Evolutionary conservation across 2,797 vertebrate species (phyloP).

Genomic region (Hippocampus kuda): DNA sequence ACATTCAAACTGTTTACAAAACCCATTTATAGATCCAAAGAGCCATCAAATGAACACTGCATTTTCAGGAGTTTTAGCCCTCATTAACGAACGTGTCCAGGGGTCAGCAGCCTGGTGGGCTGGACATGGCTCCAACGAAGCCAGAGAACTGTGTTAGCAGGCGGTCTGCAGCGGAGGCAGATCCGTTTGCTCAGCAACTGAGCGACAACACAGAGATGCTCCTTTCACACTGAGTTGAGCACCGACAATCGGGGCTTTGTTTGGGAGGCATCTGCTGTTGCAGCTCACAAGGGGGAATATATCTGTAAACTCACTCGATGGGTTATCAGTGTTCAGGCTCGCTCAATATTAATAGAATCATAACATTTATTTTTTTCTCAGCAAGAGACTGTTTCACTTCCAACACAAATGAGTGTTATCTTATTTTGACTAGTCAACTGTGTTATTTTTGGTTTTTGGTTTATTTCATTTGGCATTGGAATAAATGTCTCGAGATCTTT

Average conservation of each 20-base stretch:
- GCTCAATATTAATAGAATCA: slow-evolving; percentile 14
- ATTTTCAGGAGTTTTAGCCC: background rate
- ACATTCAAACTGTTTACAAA: background rate
- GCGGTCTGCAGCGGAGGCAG: slow-evolving; percentile 25
- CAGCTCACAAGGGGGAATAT: slow-evolving; percentile 45
- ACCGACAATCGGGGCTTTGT: slow-evolving; percentile 57
- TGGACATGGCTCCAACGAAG: slow-evolving; percentile 26
- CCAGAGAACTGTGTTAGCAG: background rate
- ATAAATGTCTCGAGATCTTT: background rate
- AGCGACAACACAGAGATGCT: slow-evolving; percentile 46
- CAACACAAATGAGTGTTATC: too few species aligned
- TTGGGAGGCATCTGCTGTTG: slow-evolving; percentile 37
- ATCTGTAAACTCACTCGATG: slow-evolving; percentile 24
- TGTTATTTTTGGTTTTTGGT: background rate
- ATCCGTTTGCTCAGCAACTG: slow-evolving; percentile 57
- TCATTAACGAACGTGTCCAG: too few species aligned
- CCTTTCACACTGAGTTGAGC: slow-evolving; percentile 58
- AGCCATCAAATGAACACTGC: background rate
- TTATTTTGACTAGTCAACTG: background rate
- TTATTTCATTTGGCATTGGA: background rate
- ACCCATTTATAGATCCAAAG: background rate
- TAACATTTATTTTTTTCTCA: slow-evolving; percentile 7
- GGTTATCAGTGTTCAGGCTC: slow-evolving; percentile 37
- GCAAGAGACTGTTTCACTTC: too few species aligned
- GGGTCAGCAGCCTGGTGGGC: slow-evolving; percentile 28